Conservation (phyloP, 2,797 vertebrate species). For the Enteromius radiatus region DNA sequence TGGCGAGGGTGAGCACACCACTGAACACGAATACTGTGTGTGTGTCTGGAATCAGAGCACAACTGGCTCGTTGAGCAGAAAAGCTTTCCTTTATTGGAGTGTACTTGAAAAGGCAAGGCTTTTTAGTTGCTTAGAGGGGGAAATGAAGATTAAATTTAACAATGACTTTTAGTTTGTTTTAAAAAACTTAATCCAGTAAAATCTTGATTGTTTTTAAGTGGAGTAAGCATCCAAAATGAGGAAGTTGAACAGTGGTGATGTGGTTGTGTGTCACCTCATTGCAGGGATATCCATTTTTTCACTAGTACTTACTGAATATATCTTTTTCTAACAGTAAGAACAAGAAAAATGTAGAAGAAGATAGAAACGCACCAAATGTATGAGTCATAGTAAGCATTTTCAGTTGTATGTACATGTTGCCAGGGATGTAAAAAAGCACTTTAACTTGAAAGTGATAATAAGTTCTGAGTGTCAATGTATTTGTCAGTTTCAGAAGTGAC, state of each 20-base stretch:
- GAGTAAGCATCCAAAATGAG: not conserved
- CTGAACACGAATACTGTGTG: not conserved
- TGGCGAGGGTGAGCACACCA: conserved; percentile 29
- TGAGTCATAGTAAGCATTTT: not conserved
- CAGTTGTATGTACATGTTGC: not conserved
- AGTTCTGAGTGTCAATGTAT: not conserved
- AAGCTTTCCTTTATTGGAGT: conserved; percentile 9
- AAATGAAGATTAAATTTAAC: conserved; percentile 32
- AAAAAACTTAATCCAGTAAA: conserved; percentile 5
- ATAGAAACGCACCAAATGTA: not conserved
- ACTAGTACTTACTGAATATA: not conserved
- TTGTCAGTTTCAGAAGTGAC: not conserved
- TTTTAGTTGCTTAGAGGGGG: conserved; percentile 17
- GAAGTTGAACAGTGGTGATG: not conserved
- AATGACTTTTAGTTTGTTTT: conserved; percentile 12
- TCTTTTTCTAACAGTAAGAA: not conserved
- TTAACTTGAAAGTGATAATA: not conserved
- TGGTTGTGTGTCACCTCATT: not conserved
- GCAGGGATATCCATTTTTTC: not conserved
- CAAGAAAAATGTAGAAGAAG: not conserved
- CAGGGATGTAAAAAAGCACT: not conserved
- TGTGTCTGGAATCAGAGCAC: conserved; percentile 19
- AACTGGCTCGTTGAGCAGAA: not conserved
- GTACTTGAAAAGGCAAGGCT: conserved; percentile 9
- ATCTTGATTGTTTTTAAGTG: not conserved